A percentile compares a stretch with the other conserved stretches of the same genome.
Conservation (phyloP, 2,797 vertebrate species). For the Melopsittacus undulatus region DNA sequence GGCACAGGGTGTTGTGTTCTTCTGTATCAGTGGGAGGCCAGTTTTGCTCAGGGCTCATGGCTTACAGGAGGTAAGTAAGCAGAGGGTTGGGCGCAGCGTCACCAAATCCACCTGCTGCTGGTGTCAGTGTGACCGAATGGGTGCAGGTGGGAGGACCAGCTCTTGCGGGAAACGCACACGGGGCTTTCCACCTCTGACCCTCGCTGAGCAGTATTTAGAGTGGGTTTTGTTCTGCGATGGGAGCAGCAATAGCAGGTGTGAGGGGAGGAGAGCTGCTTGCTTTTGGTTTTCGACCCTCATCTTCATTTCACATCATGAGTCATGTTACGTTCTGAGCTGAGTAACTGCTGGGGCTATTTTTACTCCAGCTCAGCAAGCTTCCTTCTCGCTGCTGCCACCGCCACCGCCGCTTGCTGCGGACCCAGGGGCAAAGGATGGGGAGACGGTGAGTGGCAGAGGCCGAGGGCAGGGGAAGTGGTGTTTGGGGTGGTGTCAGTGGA, state of each 20-base stretch:
- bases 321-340: slow-evolving; percentile 81
- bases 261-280: not conserved
- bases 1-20: fast-evolving
- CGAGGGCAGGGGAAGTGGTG: slow-evolving; percentile 36
- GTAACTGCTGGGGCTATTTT: slow-evolving; percentile 83
- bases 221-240: not conserved
- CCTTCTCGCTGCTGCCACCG: slow-evolving; percentile 69
- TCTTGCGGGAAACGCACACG: fast-evolving
- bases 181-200: not conserved
- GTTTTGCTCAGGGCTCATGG: fast-evolving
- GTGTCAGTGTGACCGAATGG: not conserved
- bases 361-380: slow-evolving; percentile 76
- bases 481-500: slow-evolving; percentile 59
- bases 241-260: not conserved
- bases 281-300: slow-evolving; percentile 66
- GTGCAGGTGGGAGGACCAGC: not conserved
- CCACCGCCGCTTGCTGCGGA: not conserved
- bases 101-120: not conserved
- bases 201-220: fast-evolving
- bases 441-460: slow-evolving; percentile 58
- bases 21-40: fast-evolving
- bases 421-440: slow-evolving; percentile 55
- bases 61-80: not conserved
- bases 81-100: not conserved
- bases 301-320: slow-evolving; percentile 76